Evolutionary conservation across 2,888 invertebrate species (phyloP), one percentile per base, ranked within the genome.

Genomic region (Endomychus coccineus): DNA sequence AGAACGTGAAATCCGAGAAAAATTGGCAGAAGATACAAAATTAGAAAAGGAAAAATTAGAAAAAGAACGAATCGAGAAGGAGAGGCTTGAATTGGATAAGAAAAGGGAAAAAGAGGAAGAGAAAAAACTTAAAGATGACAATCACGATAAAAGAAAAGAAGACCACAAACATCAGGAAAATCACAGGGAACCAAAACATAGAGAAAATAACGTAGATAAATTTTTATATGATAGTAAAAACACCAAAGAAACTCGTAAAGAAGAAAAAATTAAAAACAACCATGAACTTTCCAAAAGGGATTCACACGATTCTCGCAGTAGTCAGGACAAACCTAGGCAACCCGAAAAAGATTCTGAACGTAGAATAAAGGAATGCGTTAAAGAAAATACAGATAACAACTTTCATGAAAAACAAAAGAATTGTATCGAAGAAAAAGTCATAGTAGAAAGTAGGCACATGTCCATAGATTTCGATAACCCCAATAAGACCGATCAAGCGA

Each of bases 141-240:
- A 63, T 58, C 61, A 64, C 44, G 57, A 64, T 24, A 59, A 64
- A 45, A 64, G 68, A 23, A 69, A 69, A 55, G 71, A 75, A 38
- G 70, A 71, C 46, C 66, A 71, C 44, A 46, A 66, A 54, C 71
- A 70, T 63, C 55, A 65, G 69, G 75, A 75, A 38, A 71, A 67
- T 59, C 66, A 71, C 52, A 71, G 55, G 47, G 61, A 62, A 39
- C 48, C 35, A 27, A 59, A 56, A 48, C 56, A 60, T 44, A 56
- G 51, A 46, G 60, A 62, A 41, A 55, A 52, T 35, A 51, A 48
- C 30, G 66, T 58, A 11, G 51, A 51, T 44, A 49, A 61, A 43
- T 36, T 39, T 23, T 51, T 44, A 34, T 42, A 48, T 36, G 51
- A 54, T 27, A 58, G 57, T 42, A 70, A 71, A 44, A 46, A 61